Evolutionary conservation across 2,888 invertebrate species (phyloP), one percentile per base, ranked within the genome.

Genomic region (Oscheius sp.): DNA sequence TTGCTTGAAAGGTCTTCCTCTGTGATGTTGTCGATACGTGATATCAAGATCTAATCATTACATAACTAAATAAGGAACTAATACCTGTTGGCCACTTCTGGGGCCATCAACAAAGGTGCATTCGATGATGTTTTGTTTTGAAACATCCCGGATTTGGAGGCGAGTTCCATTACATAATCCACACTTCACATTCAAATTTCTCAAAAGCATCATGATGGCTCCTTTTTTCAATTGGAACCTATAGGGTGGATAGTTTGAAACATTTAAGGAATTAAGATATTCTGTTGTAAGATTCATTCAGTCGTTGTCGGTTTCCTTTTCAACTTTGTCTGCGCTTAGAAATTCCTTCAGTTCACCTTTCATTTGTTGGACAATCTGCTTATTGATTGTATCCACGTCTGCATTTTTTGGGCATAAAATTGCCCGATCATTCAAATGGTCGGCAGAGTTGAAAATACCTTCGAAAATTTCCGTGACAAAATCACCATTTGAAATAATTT

Each of bases 241-340:
- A 27, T 71, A 65, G 0, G 71, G 71, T n/a, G n/a, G n/a, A n/a
- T n/a, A 17, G 69, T 57, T 12, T 53, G 71, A 31, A 5, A 68
- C 68, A 10, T 52, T 68, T 46, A 68, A 25, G 12, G 10, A 1
- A 37, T 71, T 65, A 2, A 69, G 50, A 12, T 58, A 69, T 29
- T 71, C 69, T 0, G 65, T 27, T 20, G 31, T 58, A 34, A 58
- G 63, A 5, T 0, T 17, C 12, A 46, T 3, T 23, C 52, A 34
- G 25, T 53, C 63, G 6, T 23, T 12, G 0, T 29, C 42, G 4
- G 34, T 46, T 27, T 42, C 42, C 42, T 42, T 12, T 15, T 27
- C 52, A 0, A 37, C 23, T 10, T 27, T 37, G 15, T 48, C 52
- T 3, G 27, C 33, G 20, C 31, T 29, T 4, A 27, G 17, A 34